These are phyloP conservation scores for Rhinopomastus cyanomelas DNA, from an alignment of 2,113 vertebrate genomes.

Conservation along the genomic window DNA sequence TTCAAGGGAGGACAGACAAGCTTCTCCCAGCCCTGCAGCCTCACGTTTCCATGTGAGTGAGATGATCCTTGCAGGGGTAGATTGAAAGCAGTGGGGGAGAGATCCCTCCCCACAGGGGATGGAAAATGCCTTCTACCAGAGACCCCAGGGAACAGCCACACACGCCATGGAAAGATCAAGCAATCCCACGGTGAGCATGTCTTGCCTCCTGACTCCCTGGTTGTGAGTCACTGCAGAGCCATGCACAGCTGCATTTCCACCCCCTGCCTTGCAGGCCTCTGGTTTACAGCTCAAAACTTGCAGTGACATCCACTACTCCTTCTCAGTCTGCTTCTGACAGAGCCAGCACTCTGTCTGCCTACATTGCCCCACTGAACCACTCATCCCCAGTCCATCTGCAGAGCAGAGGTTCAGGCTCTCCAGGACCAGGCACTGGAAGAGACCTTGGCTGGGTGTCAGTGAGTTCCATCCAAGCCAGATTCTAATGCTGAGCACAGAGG, in stretches of 20 bases:
- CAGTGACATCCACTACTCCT: background rate
- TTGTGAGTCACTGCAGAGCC: conserved; percentile 30
- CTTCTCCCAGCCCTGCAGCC: background rate
- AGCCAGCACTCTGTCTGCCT: background rate
- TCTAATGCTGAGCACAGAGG: background rate
- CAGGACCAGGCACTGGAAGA: background rate
- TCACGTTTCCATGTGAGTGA: background rate
- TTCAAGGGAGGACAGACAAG: background rate
- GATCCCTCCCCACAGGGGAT: background rate
- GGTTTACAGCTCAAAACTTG: background rate
- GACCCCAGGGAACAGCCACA: background rate
- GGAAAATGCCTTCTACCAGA: background rate
- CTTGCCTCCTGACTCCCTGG: background rate
- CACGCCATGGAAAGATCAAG: background rate
- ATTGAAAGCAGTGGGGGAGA: background rate
- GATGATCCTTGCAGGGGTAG: background rate
- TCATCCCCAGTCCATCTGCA: background rate
- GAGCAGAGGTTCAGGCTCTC: background rate
- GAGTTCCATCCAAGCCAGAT: background rate
- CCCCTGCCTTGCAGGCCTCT: background rate
- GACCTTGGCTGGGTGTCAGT: background rate
- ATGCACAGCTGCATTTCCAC: conserved; percentile 9
- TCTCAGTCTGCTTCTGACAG: background rate
- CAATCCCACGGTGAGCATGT: background rate
- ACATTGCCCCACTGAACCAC: background rate